phyloP scores from a whole-genome alignment of 1,140 invertebrate genomes.

The Cotesia vestalis region DNA sequence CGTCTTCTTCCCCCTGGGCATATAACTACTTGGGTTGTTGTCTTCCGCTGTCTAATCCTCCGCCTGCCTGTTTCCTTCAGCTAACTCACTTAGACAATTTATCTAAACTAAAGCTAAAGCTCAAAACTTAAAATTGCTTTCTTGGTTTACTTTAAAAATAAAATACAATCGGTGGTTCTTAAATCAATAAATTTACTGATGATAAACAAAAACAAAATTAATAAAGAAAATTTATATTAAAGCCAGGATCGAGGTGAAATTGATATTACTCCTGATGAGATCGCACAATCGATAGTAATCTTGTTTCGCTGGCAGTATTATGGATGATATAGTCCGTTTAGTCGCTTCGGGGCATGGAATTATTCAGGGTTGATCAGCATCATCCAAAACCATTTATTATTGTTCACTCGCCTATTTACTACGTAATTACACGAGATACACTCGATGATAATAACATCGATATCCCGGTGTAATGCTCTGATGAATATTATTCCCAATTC shows the following conservation, averaged over 20 bases:
- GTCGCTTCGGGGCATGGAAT: constrained; percentile 7
- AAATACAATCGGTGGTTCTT: not conserved
- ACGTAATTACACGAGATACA: constrained; percentile 16
- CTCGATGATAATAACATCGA: not conserved
- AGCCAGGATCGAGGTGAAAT: constrained; percentile 27
- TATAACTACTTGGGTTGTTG: constrained; percentile 39
- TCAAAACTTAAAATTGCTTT: not conserved
- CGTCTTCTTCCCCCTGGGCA: constrained; percentile 41
- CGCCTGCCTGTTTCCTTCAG: constrained; percentile 23
- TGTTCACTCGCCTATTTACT: constrained; percentile 29
- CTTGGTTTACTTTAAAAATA: not conserved
- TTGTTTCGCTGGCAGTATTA: not conserved
- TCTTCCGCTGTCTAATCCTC: constrained; percentile 46
- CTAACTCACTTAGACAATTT: constrained; percentile 20
- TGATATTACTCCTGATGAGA: constrained; percentile 19
- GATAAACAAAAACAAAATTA: too few relatives aligned
- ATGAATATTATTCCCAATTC: constrained; percentile 15
- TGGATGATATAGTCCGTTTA: constrained; percentile 23
- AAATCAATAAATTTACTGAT: not conserved
- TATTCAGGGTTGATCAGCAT: constrained; percentile 3
- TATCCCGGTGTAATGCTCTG: too few relatives aligned
- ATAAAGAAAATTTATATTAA: too few relatives aligned
- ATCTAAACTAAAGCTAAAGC: constrained; percentile 1
- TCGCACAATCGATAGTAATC: constrained; percentile 21
- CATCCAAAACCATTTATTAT: constrained; percentile 28